Evolutionary conservation across 2,113 vertebrate genomes (phyloP).

Genomic region (Stigmatopora nigra): DNA sequence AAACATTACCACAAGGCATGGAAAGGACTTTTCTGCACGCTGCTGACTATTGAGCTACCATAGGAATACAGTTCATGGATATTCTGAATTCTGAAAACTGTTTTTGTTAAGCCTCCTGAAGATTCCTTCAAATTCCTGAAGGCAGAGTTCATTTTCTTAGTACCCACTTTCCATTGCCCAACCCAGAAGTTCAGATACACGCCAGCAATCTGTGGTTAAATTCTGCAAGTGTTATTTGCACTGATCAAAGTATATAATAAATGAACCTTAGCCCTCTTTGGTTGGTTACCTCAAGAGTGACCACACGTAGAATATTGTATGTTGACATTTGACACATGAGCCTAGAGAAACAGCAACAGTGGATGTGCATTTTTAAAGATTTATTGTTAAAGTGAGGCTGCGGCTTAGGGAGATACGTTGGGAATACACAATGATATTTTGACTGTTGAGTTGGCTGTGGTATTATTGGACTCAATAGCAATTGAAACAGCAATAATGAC

Average conservation of each 20-base stretch:
- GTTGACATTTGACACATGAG: constrained; percentile 39
- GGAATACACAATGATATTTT: constrained; percentile 37
- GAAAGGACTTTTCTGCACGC: not conserved
- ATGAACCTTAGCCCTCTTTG: constrained; percentile 8
- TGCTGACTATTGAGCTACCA: not conserved
- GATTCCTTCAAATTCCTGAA: not conserved
- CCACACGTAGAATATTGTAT: constrained; percentile 2
- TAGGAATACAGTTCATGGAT: not conserved
- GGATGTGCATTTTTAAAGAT: constrained; percentile 50
- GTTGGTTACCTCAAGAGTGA: constrained; percentile 25
- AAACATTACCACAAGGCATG: not conserved
- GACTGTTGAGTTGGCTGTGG: constrained; percentile 19
- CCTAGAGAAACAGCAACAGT: constrained; percentile 41
- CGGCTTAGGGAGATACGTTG: constrained; percentile 38
- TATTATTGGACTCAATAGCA: constrained; percentile 40
- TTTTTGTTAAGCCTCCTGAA: not conserved
- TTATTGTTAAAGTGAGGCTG: constrained; percentile 46
- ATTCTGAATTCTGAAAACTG: not conserved
- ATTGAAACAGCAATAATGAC: constrained; percentile 40
- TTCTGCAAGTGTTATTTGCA: constrained; percentile 44
- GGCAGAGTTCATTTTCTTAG: not conserved
- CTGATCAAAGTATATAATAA: constrained; percentile 53
- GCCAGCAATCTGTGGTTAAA: constrained; percentile 17
- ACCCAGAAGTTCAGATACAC: constrained; percentile 28
- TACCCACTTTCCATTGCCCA: constrained; percentile 5